Evolutionary conservation across 2,797 vertebrate genomes (phyloP).

Genomic region (Protonibea diacanthus): DNA sequence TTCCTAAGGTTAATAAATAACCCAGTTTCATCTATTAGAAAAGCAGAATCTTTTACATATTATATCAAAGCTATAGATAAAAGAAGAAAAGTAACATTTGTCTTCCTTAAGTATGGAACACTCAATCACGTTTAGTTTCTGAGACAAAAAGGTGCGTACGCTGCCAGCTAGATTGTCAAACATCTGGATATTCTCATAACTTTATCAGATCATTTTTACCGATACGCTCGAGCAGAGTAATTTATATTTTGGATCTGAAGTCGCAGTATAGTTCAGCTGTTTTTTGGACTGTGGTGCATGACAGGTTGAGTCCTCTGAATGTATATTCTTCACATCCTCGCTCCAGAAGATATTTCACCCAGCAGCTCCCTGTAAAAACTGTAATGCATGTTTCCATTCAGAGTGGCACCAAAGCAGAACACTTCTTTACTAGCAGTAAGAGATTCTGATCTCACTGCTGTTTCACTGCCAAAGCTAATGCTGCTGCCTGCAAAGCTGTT

Average conservation of each 20-base stretch:
- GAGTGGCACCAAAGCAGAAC: conserved; percentile 42
- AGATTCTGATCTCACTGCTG: conserved; percentile 56
- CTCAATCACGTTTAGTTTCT: neutral
- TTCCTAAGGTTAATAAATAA: conserved; percentile 8
- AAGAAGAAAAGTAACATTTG: neutral
- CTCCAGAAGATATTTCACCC: conserved; percentile 28
- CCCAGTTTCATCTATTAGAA: neutral
- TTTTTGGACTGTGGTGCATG: neutral
- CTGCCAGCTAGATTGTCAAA: conserved; percentile 2
- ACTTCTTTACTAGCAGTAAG: conserved; percentile 42
- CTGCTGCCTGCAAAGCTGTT: conserved; percentile 24
- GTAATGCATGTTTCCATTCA: conserved; percentile 23
- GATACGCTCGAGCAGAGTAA: neutral
- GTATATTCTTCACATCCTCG: conserved; percentile 35
- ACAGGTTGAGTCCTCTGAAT: conserved; percentile 20
- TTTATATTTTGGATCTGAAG: conserved; percentile 3
- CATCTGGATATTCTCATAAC: conserved; percentile 9
- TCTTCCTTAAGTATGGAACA: neutral
- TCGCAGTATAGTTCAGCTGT: conserved; percentile 9
- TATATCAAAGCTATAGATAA: conserved; percentile 1
- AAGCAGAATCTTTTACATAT: neutral
- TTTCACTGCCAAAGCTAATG: conserved; percentile 39
- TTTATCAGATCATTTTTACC: neutral
- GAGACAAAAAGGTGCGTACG: neutral
- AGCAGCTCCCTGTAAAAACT: conserved; percentile 32